These are phyloP conservation scores for Sialis fuliginosa DNA, from an alignment of 2,888 invertebrate genomes.

Conservation along the genomic window DNA sequence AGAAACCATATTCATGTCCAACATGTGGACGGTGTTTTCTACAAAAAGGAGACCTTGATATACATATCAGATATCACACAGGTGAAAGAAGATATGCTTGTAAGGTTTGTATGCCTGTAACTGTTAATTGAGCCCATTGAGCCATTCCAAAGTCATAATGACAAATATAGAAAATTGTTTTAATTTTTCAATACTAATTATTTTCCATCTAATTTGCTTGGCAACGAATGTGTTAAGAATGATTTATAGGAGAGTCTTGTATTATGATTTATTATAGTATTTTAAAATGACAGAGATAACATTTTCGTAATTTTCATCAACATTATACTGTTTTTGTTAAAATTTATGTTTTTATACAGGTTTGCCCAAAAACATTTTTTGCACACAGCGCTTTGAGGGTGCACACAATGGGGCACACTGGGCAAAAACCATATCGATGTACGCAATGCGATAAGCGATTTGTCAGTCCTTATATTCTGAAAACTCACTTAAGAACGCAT, in stretches of 20 bases:
- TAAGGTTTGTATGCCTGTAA: background rate
- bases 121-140: background rate
- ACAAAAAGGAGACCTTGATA: constrained; percentile 9
- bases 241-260: too few relatives aligned
- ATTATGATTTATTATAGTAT: too few relatives aligned
- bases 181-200: background rate
- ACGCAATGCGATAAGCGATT: constrained; percentile 7
- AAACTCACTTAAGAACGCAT: constrained; percentile 5
- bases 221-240: too few relatives aligned
- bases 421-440: constrained; percentile 8
- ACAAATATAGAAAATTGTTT: background rate
- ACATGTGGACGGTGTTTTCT: constrained; percentile 8
- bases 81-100: constrained; percentile 8
- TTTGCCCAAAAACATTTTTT: constrained; percentile 8
- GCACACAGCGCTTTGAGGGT: constrained; percentile 9
- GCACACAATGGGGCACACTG: constrained; percentile 8
- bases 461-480: constrained; percentile 7
- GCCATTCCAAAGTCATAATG: background rate
- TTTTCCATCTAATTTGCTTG: too few relatives aligned
- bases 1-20: constrained; percentile 8
- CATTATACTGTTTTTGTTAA: background rate
- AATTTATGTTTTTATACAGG: background rate
- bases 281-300: too few relatives aligned
- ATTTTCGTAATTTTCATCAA: too few relatives aligned
- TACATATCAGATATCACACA: constrained; percentile 9